Base-by-base conservation (phyloP, 2,797 vertebrate genomes). In the Xenops minutus region DNA sequence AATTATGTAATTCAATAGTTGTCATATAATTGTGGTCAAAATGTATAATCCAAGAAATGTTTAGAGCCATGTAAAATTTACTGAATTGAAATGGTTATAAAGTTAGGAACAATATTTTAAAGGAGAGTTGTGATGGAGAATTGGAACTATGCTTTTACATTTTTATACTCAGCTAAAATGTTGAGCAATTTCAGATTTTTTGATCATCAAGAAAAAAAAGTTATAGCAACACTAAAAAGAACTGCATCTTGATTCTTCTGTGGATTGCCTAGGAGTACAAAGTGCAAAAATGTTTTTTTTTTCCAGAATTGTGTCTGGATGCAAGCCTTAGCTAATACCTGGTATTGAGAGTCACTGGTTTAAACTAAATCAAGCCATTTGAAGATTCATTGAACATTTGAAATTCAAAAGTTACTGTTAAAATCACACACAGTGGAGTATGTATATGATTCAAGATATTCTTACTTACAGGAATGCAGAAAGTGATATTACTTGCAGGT, bases 1-100 rank as follows among this genome's bases (percentile, higher is more conserved):
- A 74, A 76, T 72, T 91, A 19, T 81, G 16, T 92, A 86, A 92
- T 89, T 15, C 91, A 85, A 48, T 77, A 62, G 23, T 93, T 83
- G 48, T 81, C 69, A 22, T 83, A 14, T 62, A 88, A 81, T 64
- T 91, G 17, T 8, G 21, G 80, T 90, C 14, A 87, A 91, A 83
- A 76, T 73, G 0, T 76, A 32, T 62, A 89, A 78, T 90, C 22
- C 24, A 21, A 73, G 72, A 93, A 92, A 89, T 41, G 5, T 77
- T 88, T 77, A 82, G n/a, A 51, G 10, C 8, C 2, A 0, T 76
- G 20, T 85, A 83, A 87, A 87, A 77, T 37, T 77, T 73, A 48
- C 36, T 66, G 56, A 56, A 86, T 88, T 91, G n/a, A 75, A 75
- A 21, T 24, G 22, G 7, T 80, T 64, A 44, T 20, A 85, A 72